A percentile compares a stretch with the other conserved stretches of the same genome.
Conservation (phyloP, 2,113 vertebrate species). For the Fregetta grallaria region DNA sequence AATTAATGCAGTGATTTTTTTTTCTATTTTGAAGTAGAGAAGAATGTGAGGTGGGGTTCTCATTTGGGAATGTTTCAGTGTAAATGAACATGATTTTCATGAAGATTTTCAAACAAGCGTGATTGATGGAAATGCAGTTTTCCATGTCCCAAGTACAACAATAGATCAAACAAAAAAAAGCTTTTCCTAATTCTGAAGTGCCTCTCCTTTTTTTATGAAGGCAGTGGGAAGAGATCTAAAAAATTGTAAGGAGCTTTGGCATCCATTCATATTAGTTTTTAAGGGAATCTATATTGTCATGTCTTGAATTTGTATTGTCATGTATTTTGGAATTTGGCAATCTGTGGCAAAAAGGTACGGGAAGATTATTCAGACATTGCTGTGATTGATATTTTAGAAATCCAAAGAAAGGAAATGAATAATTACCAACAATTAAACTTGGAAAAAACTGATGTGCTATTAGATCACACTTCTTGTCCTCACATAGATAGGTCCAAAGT, state of each 20-base stretch:
- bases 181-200: not conserved
- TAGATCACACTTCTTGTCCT: not conserved
- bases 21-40: not conserved
- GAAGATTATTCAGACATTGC: not conserved
- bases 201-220: not conserved
- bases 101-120: not conserved
- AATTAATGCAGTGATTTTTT: not conserved
- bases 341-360: not conserved
- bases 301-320: not conserved
- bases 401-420: not conserved
- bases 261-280: not conserved
- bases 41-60: not conserved
- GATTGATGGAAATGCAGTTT: not conserved
- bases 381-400: not conserved
- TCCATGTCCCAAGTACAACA: not conserved
- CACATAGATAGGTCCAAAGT: not conserved
- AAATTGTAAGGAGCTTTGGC: not conserved
- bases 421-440: not conserved
- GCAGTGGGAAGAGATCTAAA: not conserved
- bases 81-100: not conserved
- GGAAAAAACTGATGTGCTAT: rapidly evolving
- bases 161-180: not conserved
- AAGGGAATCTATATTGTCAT: not conserved
- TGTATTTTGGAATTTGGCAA: not conserved
- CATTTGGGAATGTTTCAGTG: not conserved